Conservation (phyloP, 2,797 vertebrate genomes). For the Pipistrellus pipistrellus region DNA sequence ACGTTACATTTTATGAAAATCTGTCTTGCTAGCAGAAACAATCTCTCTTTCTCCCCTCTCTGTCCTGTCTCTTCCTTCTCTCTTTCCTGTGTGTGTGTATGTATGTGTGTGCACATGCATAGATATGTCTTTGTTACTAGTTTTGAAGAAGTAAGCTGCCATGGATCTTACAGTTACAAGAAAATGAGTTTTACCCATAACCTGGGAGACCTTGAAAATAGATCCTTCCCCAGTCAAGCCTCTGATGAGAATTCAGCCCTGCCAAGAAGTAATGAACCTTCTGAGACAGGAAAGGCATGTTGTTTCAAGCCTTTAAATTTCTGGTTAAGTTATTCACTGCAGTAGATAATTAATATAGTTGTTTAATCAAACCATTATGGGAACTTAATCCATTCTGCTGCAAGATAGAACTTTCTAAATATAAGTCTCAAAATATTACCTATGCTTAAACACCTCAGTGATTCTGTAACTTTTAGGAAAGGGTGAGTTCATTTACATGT, state of each 20-base stretch:
- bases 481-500: not conserved
- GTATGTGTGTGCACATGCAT: not conserved
- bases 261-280: not conserved
- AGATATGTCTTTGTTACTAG: not conserved
- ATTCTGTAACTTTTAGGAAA: not conserved
- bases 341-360: not conserved
- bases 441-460: not conserved
- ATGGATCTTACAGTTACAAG: not conserved
- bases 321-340: not conserved
- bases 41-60: not conserved
- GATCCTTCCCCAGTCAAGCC: not conserved
- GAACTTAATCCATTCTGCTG: not conserved
- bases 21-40: not conserved
- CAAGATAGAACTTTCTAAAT: not conserved
- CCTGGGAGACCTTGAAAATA: not conserved
- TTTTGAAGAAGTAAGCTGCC: slow-evolving; percentile 40
- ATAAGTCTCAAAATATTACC: not conserved
- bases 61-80: not conserved
- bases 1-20: not conserved
- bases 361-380: not conserved
- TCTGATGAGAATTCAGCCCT: not conserved
- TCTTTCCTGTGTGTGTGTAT: too few relatives aligned
- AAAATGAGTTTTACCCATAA: not conserved
- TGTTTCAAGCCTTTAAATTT: not conserved
- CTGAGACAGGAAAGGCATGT: not conserved